Evolutionary conservation across 2,797 vertebrate species (phyloP).

Genomic region (Limnodromus scolopaceus): DNA sequence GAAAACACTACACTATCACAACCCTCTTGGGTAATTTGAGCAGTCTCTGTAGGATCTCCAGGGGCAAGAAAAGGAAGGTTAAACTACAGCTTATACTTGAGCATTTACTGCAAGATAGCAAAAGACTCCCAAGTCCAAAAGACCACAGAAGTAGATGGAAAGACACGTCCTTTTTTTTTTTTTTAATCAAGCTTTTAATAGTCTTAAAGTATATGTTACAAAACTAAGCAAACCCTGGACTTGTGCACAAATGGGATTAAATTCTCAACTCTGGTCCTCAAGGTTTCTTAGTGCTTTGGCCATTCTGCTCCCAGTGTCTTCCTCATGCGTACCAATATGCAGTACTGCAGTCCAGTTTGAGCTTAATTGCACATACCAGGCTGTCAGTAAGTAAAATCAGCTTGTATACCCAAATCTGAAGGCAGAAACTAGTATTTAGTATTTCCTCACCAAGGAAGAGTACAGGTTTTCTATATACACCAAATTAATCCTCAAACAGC

Average conservation of each 20-base stretch:
- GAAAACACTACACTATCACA: slow-evolving; percentile 30
- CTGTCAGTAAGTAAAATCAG: not conserved
- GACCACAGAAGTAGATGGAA: slow-evolving; percentile 9
- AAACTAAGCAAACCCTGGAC: not conserved
- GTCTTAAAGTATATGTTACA: not conserved
- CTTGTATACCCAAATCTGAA: not conserved
- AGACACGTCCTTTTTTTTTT: not conserved
- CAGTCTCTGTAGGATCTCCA: not conserved
- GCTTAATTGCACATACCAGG: not conserved
- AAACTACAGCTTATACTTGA: not conserved
- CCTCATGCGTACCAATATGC: too few relatives aligned
- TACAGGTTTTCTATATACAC: not conserved
- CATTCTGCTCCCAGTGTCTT: not conserved
- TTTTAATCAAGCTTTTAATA: not conserved
- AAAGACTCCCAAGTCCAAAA: not conserved
- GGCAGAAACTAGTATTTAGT: not conserved
- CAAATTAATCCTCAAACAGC: not conserved
- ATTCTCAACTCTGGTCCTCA: not conserved
- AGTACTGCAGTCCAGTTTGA: not conserved
- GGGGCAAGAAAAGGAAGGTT: not conserved
- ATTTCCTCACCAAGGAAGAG: not conserved
- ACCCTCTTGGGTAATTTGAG: not conserved
- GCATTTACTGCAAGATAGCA: not conserved
- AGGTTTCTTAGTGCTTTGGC: not conserved
- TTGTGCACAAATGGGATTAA: not conserved